Base-by-base conservation (phyloP, 2,888 invertebrate genomes). In the Pollenia angustigena region DNA sequence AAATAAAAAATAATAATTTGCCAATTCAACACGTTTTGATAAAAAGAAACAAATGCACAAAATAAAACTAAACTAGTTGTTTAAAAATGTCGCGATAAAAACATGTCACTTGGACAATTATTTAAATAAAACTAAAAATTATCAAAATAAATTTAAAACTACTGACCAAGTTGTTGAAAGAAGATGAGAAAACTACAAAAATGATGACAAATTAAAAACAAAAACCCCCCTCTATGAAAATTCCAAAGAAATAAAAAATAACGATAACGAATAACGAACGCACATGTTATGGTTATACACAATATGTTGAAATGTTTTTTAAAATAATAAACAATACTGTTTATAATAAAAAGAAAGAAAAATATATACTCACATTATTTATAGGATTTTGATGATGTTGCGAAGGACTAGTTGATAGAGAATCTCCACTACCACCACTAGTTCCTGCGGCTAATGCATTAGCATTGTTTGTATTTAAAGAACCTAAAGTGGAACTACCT, bases 371-470 rank as follows among this genome's bases (percentile, higher is more conserved):
- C 50, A 87, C 87, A 78, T 76, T 87, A 83, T 84, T 84, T 58
- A 87, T 84, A 78, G 87, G 60, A 87, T 66, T 88, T n/a, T 90
- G 90, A 44, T 90, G 91, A 42, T 91, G 91, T 85, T 90, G 91
- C 58, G 91, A 90, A 72, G 93, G 93, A 85, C 93, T 93, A 88
- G 90, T 92, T 74, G 93, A 93, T 52, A 93, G 90, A 64, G 93
- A 92, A 87, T 93, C 92, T 64, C 88, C 89, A 52, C 88, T 88
- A 11, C 89, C 71, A 32, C 80, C 89, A 66, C 89, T 88, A 68
- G 88, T 75, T 48, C 88, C 86, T 18, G 66, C 50, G 48, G 86
- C 87, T 18, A 68, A 62, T 32, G 88, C 87, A 78, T 64, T 71
- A 69, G 23, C 14, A 54, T 90, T 88, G 50, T 89, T 87, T 90